phyloP scores from a whole-genome alignment of 1,140 invertebrate genomes.

The Halesus radiatus region DNA sequence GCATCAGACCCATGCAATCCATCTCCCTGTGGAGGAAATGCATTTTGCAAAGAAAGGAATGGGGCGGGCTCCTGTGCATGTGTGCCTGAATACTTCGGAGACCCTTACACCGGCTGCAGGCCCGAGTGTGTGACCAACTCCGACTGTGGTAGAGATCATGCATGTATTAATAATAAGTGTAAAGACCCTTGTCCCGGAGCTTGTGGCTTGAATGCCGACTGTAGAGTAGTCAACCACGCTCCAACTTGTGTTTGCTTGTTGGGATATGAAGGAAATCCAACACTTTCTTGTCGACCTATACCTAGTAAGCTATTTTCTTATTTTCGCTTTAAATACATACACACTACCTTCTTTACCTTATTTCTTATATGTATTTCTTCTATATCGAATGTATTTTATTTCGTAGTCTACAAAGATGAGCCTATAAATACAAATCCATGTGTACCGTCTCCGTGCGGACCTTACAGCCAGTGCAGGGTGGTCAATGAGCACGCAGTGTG shows the following conservation, averaged over 20 bases:
- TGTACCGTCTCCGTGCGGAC: slow-evolving; percentile 77
- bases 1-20: slow-evolving; percentile 73
- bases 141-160: slow-evolving; percentile 75
- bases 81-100: slow-evolving; percentile 74
- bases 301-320: slow-evolving; percentile 56
- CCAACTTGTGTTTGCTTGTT: slow-evolving; percentile 78
- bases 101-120: slow-evolving; percentile 75
- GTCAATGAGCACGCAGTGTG: slow-evolving; percentile 78
- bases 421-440: slow-evolving; percentile 75
- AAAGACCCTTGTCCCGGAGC: slow-evolving; percentile 76
- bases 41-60: slow-evolving; percentile 73
- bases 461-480: slow-evolving; percentile 79
- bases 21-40: slow-evolving; percentile 79
- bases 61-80: slow-evolving; percentile 76
- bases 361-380: slow-evolving; percentile 55
- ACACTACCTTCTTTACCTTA: slow-evolving; percentile 36
- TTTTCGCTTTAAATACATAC: slow-evolving; percentile 32
- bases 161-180: slow-evolving; percentile 77
- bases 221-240: slow-evolving; percentile 78
- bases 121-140: slow-evolving; percentile 76
- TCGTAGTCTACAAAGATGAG: slow-evolving; percentile 65
- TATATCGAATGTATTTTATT: slow-evolving; percentile 54
- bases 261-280: slow-evolving; percentile 82
- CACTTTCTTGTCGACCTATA: slow-evolving; percentile 70
- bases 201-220: slow-evolving; percentile 78